phyloP scores from a whole-genome alignment of 2,888 invertebrate genomes.

The Augochlorella aurata region DNA sequence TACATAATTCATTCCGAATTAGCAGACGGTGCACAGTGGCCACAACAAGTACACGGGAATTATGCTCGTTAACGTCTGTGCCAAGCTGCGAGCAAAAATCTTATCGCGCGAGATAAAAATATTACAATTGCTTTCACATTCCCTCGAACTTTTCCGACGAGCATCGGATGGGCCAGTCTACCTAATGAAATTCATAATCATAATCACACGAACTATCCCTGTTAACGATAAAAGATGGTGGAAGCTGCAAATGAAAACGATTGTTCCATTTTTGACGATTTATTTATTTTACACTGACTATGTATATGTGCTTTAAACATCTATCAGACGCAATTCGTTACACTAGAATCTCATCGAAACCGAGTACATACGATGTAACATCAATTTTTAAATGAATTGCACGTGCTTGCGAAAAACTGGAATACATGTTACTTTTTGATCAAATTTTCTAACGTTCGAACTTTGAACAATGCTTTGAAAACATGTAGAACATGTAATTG shows the following conservation, averaged over 20 bases:
- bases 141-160: no score
- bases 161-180: no score
- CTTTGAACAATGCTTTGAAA: not conserved
- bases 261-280: not conserved
- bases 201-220: no score
- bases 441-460: not conserved
- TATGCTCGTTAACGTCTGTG: no score
- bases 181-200: no score
- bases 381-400: not conserved
- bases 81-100: no score
- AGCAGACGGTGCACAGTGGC: no score
- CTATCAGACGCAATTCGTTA: not conserved
- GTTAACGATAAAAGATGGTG: no score
- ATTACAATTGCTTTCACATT: no score
- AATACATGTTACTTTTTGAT: not conserved
- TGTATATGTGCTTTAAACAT: constrained; percentile 7
- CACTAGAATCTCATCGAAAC: not conserved
- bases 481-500: not conserved
- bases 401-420: not conserved
- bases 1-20: no score
- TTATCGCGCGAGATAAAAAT: no score
- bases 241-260: not conserved
- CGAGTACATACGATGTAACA: not conserved
- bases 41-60: no score
- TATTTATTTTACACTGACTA: constrained; percentile 3